Base-by-base conservation (phyloP, 2,113 vertebrate genomes). In the Phrynocephalus versicolor region DNA sequence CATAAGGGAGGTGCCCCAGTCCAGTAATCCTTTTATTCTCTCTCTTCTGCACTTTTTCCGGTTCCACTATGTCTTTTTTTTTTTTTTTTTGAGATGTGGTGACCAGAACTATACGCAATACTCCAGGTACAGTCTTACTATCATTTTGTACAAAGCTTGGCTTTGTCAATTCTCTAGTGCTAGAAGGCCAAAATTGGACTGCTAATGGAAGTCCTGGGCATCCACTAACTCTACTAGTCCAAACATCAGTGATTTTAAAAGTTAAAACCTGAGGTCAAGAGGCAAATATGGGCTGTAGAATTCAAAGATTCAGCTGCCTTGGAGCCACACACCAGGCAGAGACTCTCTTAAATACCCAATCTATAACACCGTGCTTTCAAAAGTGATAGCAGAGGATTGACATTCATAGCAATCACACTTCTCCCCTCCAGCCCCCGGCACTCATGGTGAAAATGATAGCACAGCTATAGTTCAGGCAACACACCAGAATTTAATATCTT, bases 401-500 rank as follows among this genome's bases (percentile, higher is more conserved):
- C 62, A 75, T 41, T 60, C 85, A 82, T 3, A 64, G 77, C 0
- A 0, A 64, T 39, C 37, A 37, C 72, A 79, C 84, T 86, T 33
- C 60, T 51, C 33, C 55, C 45, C 39, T 58, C 33, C 21, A 12
- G 6, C 65, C 37, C 55, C 41, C 55, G 77, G 57, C 67, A 71
- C 19, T 85, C 45, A 41, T 64, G n/a, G 21, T 0, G 0, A 77
- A 84, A 67, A 57, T 23, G 41, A 1, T 74, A 57, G 78, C 19
- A 0, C 15, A 39, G 23, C 33, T n/a, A 15, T 9, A 78, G 62
- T 80, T n/a, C 72, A 85, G 81, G 51, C 33, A 14, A 33, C 70
- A 21, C 33, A 77, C 55, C 77, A 78, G 51, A 37, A 12, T 80
- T 82, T 76, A 87, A 77, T 82, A 87, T 82, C 72, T 87, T 70